Evolutionary conservation across 2,888 invertebrate genomes (phyloP), one percentile per base, ranked within the genome.

Genomic region (Himalopsyche kuldschensis): DNA sequence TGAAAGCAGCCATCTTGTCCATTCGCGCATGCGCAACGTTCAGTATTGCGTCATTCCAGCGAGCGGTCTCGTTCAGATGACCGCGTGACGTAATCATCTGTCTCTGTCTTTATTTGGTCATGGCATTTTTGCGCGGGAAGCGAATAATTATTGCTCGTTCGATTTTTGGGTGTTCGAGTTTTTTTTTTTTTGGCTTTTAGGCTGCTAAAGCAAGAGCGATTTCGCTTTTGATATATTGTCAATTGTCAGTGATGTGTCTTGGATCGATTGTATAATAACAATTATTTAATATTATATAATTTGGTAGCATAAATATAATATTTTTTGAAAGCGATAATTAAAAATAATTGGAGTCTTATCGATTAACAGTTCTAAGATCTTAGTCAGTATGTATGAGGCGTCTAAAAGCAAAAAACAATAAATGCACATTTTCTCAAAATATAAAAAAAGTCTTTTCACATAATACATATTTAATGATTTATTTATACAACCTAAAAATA

Each of bases 71-170:
- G 69, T 69, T 69, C 69, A 69, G 69, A 69, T 69, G 69, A 69
- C 69, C 69, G 69, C 69, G 69, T 69, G 69, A 69, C 69, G 69
- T 69, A 69, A 69, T 69, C 69, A 69, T 69, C 69, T 30, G 10
- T 69, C 69, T 69, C 69, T 69, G 69, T 69, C 69, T 69, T 69
- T 69, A 69, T 69, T 69, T 69, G 69, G 69, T 20, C 69, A 69
- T 69, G 69, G 69, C 69, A 69, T 69, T 69, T 69, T 69, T 69
- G 69, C 69, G 69, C 69, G 69, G 69, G 69, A 69, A 69, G 69
- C 69, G 27, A 69, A 69, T 69, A 69, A 69, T 69, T 69, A 69
- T 69, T 69, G 69, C 69, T 27, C 15, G 69, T 69, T 69, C 69
- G 69, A 30, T 27, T 69, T 69, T 69, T 69, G 69, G 69, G 69